Evolutionary conservation across 2,113 vertebrate species (phyloP), one percentile per base, ranked within the genome.

Genomic region (Tretioscincus oriximinensis): DNA sequence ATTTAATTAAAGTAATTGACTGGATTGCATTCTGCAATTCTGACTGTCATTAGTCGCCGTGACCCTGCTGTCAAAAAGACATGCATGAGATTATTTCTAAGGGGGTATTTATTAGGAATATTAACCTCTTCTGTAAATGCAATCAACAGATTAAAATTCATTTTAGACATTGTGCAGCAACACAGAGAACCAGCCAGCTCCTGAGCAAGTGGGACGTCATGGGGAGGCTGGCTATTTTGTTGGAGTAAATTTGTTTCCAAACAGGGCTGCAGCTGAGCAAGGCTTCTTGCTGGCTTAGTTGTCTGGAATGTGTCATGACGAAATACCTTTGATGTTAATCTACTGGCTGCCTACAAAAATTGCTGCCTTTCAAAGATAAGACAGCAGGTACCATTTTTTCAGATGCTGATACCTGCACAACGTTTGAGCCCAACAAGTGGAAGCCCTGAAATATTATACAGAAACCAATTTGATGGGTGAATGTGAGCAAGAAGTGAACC

Each of bases 1-100:
- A 96, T 96, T 96, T 96, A 96, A 97, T 98, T 97, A 96, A 96
- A 95, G 94, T 96, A 97, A 98, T 98, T 95, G 96, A 96, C 97
- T 93, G 93, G 90, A 95, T 95, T 96, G 96, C 96, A 95, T 97
- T 97, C 97, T 94, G 93, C 94, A 95, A 96, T 96, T 93, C 90
- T 94, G 94, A 95, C 94, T 94, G 95, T 96, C 88, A 90, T 97
- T 96, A 96, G 92, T 89, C 94, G 87, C 92, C 91, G 89, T 95
- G 95, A 97, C 94, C 95, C 95, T 92, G 94, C 95, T 95, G 93
- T 92, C 94, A 95, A 92, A 94, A 91, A 90, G 91, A 95, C 91
- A 93, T 93, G 93, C 89, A 84, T 89, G 90, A 91, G 91, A 92
- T 90, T 91, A 95, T 91, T 95, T 95, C 93, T 93, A 86, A 91